Percentiles rank a stretch among this genome's conserved stretches.
These are phyloP conservation scores for Cardiocondyla obscurior DNA, from an alignment of 1,140 invertebrate genomes.

Conservation along the genomic window DNA sequence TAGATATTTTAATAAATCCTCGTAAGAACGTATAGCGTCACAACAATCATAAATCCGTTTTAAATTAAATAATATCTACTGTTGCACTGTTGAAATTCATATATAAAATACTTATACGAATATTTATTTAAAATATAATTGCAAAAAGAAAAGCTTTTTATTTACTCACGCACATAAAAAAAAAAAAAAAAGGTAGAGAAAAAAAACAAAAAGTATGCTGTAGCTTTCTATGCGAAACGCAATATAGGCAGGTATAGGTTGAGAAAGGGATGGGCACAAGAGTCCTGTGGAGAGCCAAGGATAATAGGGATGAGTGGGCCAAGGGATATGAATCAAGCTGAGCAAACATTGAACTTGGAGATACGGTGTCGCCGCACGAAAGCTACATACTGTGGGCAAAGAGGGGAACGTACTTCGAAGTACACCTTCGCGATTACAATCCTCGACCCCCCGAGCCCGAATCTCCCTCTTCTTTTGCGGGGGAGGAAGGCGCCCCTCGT, in stretches of 20 bases:
- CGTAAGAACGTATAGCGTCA: background rate
- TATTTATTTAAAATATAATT: background rate
- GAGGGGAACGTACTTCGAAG: slow-evolving; percentile 65
- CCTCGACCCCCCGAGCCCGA: slow-evolving; percentile 22
- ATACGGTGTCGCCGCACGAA: slow-evolving; percentile 77
- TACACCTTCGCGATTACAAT: slow-evolving; percentile 73
- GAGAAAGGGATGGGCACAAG: slow-evolving; percentile 1
- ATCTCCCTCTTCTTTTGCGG: slow-evolving; percentile 23
- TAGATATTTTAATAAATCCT: background rate
- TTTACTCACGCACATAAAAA: slow-evolving; percentile 46
- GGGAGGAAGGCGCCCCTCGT: background rate
- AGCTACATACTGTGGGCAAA: slow-evolving; percentile 69
- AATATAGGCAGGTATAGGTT: slow-evolving; percentile 51
- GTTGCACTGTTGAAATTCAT: background rate
- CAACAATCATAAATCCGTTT: background rate
- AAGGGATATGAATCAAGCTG: slow-evolving; percentile 83
- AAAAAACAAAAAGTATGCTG: slow-evolving; percentile 46
- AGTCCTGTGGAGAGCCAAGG: slow-evolving; percentile 54
- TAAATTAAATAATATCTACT: background rate
- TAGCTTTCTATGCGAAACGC: slow-evolving; percentile 24
- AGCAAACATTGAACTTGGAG: slow-evolving; percentile 83
- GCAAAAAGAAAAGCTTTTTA: background rate
- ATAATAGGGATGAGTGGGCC: slow-evolving; percentile 73
- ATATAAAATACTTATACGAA: background rate
- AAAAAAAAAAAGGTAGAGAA: slow-evolving; percentile 62